Base-by-base conservation (phyloP, 92 coral and sea anemone genomes). In the Heliopora coerulea region DNA sequence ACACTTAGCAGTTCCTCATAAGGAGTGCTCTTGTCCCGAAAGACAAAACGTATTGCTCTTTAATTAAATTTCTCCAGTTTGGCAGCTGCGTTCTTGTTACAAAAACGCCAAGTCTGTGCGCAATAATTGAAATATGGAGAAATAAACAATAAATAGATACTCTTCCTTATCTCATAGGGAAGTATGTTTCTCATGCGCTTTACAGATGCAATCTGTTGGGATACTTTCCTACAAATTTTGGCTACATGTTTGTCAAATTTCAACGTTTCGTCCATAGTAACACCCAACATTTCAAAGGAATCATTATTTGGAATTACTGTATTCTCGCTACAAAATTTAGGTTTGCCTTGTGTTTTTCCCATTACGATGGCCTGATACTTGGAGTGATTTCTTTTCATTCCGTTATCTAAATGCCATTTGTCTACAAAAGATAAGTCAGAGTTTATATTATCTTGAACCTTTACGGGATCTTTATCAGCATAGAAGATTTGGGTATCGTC, bases 161-260 rank as follows among this genome's bases (percentile, higher is more conserved):
- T 41, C 54, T 31, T 39, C 65, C 63, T 81, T 49, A 64, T 42
- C 23, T 73, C 64, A 64, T 49, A 64, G 0, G 77, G 81, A 35
- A 63, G 28, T 27, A 81, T 74, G 20, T 81, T 73, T 75, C 62
- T 81, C 66, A 73, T 24, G 17, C 85, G 64, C 37, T 81, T 73
- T 21, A 78, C 54, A 14, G 29, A 75, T 48, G 76, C 77, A 6
- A 77, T 41, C 62, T 65, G 76, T 33, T 74, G 75, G 56, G 67
- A 0, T 28, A 29, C 39, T 24, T 63, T 63, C 17, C 70, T 32
- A 63, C 70, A 63, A 26, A 63, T 63, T 63, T 63, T 63, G 19
- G 39, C 41, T 26, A 63, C 24, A 59, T 68, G 75, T 0, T 26
- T 48, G 34, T 68, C 59, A 41, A 68, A 68, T 27, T 68, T 68